Evolutionary conservation across 2,113 vertebrate species (phyloP).

Genomic region (Gopherus flavomarginatus): DNA sequence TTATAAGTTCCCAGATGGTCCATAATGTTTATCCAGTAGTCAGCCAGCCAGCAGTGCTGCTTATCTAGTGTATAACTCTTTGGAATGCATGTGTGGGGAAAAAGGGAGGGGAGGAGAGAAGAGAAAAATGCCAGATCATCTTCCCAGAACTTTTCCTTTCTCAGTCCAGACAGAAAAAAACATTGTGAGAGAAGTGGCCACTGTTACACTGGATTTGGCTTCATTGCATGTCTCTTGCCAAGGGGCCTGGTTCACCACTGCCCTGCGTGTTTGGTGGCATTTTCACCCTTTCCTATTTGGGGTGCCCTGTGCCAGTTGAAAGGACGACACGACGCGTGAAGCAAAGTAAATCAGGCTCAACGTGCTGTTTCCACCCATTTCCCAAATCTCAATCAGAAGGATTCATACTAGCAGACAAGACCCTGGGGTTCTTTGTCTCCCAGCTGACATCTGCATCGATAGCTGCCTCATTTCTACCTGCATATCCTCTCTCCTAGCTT

Average conservation of each 20-base stretch:
- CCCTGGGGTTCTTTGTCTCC: background rate
- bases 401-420: background rate
- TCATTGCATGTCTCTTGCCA: conserved; percentile 31
- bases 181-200: conserved; percentile 51
- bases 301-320: background rate
- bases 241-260: conserved; percentile 30
- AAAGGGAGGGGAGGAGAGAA: conserved; percentile 51
- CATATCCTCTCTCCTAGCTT: background rate
- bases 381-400: conserved; percentile 40
- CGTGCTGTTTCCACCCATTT: background rate
- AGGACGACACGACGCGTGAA: accelerated
- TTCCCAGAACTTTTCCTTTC: conserved; percentile 71
- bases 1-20: conserved; percentile 70
- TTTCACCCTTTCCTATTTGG: background rate
- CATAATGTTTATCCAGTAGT: conserved; percentile 39
- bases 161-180: conserved; percentile 73
- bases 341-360: background rate
- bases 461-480: background rate
- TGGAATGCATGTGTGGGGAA: conserved; percentile 64
- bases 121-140: conserved; percentile 69
- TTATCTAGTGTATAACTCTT: conserved; percentile 69
- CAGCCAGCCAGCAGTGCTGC: conserved; percentile 64
- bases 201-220: conserved; percentile 60
- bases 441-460: background rate
- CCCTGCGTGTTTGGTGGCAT: conserved; percentile 46